Evolutionary conservation across 2,797 vertebrate species (phyloP).

Genomic region (Pogoniulus pusillus): DNA sequence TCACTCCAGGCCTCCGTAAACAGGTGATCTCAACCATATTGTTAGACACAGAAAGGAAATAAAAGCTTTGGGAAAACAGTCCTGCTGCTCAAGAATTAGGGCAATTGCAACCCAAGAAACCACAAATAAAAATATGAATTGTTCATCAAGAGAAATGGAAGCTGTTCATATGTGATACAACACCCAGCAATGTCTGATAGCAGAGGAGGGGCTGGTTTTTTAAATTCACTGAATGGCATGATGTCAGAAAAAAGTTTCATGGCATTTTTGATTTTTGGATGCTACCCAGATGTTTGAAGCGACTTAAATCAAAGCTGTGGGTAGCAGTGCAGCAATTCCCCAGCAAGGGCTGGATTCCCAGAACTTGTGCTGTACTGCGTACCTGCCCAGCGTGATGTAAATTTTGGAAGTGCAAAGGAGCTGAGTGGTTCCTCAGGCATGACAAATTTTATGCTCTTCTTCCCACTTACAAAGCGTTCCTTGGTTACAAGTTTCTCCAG

Average conservation of each 20-base stretch:
- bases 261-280: not conserved
- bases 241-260: not conserved
- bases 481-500: slow-evolving; percentile 45
- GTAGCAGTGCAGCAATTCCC: not conserved
- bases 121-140: not conserved
- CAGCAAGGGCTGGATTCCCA: not conserved
- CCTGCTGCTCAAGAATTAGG: not conserved
- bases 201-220: not conserved
- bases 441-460: not conserved
- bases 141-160: not conserved
- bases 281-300: not conserved
- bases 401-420: not conserved
- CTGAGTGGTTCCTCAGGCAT: slow-evolving; percentile 32
- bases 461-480: not conserved
- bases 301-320: not conserved
- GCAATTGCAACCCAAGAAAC: not conserved
- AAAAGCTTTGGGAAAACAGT: not conserved
- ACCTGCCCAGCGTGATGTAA: not conserved
- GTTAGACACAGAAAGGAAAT: not conserved
- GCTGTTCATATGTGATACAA: accelerated
- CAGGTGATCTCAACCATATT: not conserved
- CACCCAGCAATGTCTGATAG: not conserved
- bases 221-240: not conserved
- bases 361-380: not conserved
- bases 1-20: no score